A percentile compares a stretch with the other conserved stretches of the same genome.
Evolutionary conservation across 2,113 vertebrate genomes (phyloP).

Genomic region (Ceyx melanurus): DNA sequence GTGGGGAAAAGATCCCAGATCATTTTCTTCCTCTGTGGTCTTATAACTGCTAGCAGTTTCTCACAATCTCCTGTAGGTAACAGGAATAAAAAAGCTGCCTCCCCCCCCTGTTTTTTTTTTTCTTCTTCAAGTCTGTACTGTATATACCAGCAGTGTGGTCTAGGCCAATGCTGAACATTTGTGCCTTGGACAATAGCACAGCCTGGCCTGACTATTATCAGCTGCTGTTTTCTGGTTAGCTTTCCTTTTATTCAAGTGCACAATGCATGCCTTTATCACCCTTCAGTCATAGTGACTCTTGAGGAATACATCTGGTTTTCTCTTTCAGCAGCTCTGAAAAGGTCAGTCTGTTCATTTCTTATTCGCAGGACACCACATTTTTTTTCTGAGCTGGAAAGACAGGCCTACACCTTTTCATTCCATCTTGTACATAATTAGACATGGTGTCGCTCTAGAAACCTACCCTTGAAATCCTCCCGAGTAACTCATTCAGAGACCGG

Average conservation of each 20-base stretch:
- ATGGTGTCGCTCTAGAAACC: slow-evolving; percentile 77
- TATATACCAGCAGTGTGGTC: slow-evolving; percentile 81
- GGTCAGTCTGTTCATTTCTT: slow-evolving; percentile 86
- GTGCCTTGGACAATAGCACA: slow-evolving; percentile 82
- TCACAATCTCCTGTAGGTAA: slow-evolving; percentile 70
- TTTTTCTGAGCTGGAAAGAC: slow-evolving; percentile 79
- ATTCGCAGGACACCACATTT: slow-evolving; percentile 78
- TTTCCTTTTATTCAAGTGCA: slow-evolving; percentile 82
- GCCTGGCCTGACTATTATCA: slow-evolving; percentile 84
- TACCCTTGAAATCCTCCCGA: slow-evolving; percentile 69
- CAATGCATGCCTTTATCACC: slow-evolving; percentile 82
- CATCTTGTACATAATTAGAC: slow-evolving; percentile 78
- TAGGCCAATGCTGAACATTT: slow-evolving; percentile 83
- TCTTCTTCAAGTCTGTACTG: slow-evolving; percentile 54
- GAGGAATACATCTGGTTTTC: slow-evolving; percentile 87
- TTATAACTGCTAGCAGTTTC: slow-evolving; percentile 71
- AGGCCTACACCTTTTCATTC: slow-evolving; percentile 82
- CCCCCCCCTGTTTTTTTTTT: background rate
- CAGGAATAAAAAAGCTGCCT: slow-evolving; percentile 52
- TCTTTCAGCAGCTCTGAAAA: slow-evolving; percentile 85
- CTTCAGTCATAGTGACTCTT: slow-evolving; percentile 86
- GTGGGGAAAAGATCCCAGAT: slow-evolving; percentile 30
- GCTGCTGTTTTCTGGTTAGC: slow-evolving; percentile 86
- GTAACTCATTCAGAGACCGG: slow-evolving; percentile 66
- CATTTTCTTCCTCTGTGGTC: slow-evolving; percentile 47